Conservation (phyloP, 2,113 vertebrate genomes). For the Macrotus californicus region DNA sequence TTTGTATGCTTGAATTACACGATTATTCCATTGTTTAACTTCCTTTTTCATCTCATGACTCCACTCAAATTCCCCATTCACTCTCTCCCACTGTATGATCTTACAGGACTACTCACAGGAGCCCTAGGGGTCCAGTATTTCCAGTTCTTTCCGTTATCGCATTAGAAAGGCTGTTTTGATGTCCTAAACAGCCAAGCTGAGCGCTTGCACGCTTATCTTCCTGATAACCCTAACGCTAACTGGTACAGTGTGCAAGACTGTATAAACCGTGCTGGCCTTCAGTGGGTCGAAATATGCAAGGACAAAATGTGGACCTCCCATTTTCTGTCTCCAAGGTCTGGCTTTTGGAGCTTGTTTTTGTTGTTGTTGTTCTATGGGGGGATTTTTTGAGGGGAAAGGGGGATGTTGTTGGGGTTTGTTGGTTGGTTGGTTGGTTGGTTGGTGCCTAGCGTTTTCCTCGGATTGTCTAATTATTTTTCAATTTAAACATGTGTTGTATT, state of each 20-base stretch:
- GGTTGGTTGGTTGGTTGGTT: background rate
- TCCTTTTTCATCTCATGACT: background rate
- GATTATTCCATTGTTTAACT: background rate
- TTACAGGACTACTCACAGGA: background rate
- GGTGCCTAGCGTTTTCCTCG: background rate
- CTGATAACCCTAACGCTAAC: background rate
- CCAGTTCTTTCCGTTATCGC: background rate
- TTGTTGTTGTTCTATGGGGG: background rate
- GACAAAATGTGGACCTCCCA: background rate
- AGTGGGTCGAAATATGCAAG: background rate
- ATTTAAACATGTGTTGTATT: background rate
- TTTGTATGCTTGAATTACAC: background rate
- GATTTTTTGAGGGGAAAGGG: background rate
- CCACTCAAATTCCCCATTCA: background rate
- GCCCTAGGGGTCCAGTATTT: background rate
- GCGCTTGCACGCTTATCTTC: background rate
- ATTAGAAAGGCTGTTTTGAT: background rate
- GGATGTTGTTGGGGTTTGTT: background rate
- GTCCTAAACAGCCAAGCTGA: background rate
- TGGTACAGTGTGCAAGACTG: background rate
- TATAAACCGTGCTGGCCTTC: background rate
- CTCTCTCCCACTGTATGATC: background rate
- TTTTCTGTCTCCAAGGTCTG: background rate
- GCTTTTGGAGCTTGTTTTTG: background rate
- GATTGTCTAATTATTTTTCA: background rate